phyloP scores from a whole-genome alignment of 1,140 invertebrate genomes.

The Panagrolaimus sp. region DNA sequence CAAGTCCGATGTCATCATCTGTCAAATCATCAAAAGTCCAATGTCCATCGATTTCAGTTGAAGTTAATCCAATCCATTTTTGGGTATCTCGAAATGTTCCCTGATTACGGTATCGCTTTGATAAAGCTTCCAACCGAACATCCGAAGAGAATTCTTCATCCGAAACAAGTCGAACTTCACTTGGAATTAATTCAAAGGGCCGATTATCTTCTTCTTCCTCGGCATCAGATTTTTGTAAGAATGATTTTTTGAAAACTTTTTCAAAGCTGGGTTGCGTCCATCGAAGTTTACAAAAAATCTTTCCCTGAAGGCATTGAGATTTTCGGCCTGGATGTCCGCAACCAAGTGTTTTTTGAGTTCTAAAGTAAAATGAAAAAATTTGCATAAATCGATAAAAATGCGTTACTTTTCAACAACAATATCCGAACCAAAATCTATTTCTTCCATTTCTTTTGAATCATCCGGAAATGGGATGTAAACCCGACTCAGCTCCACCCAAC shows the following conservation, averaged over 20 bases:
- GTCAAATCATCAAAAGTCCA: conserved; percentile 19
- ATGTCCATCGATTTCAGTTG: conserved; percentile 20
- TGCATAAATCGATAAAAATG: not conserved
- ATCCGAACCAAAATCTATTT: conserved; percentile 42
- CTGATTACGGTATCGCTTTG: conserved; percentile 20
- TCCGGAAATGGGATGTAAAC: conserved; percentile 32
- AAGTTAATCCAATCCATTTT: conserved; percentile 19
- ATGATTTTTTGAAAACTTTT: conserved; percentile 11
- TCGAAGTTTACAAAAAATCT: conserved; percentile 37
- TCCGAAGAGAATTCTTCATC: conserved; percentile 21
- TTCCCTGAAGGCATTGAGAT: conserved; percentile 31
- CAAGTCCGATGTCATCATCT: not conserved
- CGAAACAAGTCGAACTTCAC: conserved; percentile 21
- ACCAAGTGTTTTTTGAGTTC: conserved; percentile 23
- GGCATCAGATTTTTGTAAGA: not conserved
- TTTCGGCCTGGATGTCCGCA: conserved; percentile 27
- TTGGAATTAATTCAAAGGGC: conserved; percentile 23
- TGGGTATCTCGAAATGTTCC: not conserved
- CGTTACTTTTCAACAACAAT: conserved; percentile 24
- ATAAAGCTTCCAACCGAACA: conserved; percentile 28
- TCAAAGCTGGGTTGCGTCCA: conserved; percentile 11
- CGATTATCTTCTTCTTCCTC: conserved; percentile 1
- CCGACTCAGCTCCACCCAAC: conserved; percentile 23
- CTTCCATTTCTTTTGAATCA: conserved; percentile 13
- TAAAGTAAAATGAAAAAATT: conserved; percentile 24